phyloP scores from a whole-genome alignment of 2,797 vertebrate genomes.

The Sebastes elongatus region DNA sequence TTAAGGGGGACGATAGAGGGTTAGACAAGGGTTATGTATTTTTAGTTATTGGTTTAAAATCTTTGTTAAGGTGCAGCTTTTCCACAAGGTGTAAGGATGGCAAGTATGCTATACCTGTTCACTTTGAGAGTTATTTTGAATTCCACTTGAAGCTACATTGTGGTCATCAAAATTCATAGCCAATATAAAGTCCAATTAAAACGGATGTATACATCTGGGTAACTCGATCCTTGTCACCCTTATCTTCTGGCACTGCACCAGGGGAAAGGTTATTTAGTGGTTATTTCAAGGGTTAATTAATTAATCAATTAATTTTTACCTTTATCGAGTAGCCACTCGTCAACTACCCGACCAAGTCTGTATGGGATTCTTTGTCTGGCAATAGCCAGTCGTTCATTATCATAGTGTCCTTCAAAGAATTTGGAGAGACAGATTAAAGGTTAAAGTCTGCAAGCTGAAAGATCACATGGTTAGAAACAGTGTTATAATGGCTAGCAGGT shows the following conservation, averaged over 20 bases:
- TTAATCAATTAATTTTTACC: slow-evolving; percentile 91
- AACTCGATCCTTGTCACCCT: slow-evolving; percentile 64
- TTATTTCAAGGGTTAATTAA: slow-evolving; percentile 87
- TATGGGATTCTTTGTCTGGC: slow-evolving; percentile 99
- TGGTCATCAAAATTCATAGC: slow-evolving; percentile 30
- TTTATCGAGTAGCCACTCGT: slow-evolving; percentile 99
- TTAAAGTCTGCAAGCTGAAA: slow-evolving; percentile 89
- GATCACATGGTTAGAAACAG: slow-evolving; percentile 87
- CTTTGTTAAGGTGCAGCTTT: slow-evolving; percentile 82
- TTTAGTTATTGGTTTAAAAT: slow-evolving; percentile 83
- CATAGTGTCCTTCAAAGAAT: slow-evolving; percentile 99
- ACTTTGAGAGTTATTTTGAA: slow-evolving; percentile 10
- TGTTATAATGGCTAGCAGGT: slow-evolving; percentile 81
- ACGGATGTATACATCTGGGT: slow-evolving; percentile 19
- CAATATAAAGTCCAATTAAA: slow-evolving; percentile 55
- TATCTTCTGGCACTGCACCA: slow-evolving; percentile 85
- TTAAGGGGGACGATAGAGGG: slow-evolving; percentile 79
- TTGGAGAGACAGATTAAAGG: slow-evolving; percentile 96
- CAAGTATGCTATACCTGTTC: slow-evolving; percentile 36
- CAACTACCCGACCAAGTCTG: slow-evolving; percentile 99
- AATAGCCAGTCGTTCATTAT: slow-evolving; percentile 99
- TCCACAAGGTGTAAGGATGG: slow-evolving; percentile 74
- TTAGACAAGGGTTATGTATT: slow-evolving; percentile 89
- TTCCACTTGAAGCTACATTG: slow-evolving; percentile 17
- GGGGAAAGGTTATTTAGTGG: slow-evolving; percentile 82